Base-by-base conservation (phyloP, 2,113 vertebrate genomes). In the Antennarius striatus region DNA sequence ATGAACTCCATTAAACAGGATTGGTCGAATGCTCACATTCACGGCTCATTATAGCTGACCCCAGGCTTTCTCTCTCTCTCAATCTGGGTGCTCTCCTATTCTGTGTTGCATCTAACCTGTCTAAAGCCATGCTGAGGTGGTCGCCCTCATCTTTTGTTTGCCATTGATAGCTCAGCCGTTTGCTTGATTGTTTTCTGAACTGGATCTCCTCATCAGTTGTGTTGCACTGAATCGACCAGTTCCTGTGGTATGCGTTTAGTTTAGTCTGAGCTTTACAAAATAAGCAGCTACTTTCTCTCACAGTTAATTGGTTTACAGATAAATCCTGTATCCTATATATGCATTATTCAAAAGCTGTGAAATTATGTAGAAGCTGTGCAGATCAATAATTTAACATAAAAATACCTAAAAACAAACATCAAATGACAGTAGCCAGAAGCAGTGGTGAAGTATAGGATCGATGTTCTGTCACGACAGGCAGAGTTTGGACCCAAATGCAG, bases 1-100 rank as follows among this genome's bases (percentile, higher is more conserved):
- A 92, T 92, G 94, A 94, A 95, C 91, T 93, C 95, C 94, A 95
- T 97, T 95, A 97, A 96, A 95, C 91, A 91, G 92, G 95, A 96
- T 94, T 94, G 93, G 93, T 93, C 91, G 91, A 94, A 83, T 84
- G 93, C 93, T 94, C 92, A 91, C 91, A 95, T 94, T 94, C 88
- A 90, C 78, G 81, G 81, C 88, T 95, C 92, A 95, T 95, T 95
- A 92, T 91, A 84, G 86, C 89, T 78, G 69, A 93, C 92, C 96
- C 92, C 93, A 70, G 74, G 58, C 80, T 90, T 89, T 89, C 77
- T 88, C 78, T 72, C 58, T 72, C 58, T 58, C 75, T 70, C 75
- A 55, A 63, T 91, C 88, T 90, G 86, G 79, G 69, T 49, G 86
- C 87, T 92, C 84, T 91, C 90, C 75, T 65, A 1, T 73, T 82